Evolutionary conservation across 30 jellyfish, hydroid and myxozoan species (phyloP).

Genomic region (Aurelia aurita): DNA sequence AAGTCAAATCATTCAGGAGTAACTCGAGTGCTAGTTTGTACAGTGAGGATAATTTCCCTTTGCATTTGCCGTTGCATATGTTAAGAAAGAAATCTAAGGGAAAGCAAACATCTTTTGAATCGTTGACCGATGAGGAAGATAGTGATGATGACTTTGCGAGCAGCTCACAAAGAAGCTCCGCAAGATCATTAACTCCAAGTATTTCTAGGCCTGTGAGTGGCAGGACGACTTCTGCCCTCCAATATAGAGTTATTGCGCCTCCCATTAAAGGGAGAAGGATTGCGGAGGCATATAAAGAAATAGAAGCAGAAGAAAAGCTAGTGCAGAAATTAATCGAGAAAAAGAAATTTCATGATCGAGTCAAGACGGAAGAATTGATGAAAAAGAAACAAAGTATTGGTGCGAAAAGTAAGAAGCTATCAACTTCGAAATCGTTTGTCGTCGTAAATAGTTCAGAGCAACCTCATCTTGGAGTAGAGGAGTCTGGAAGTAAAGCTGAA

Average conservation of each 20-base stretch:
- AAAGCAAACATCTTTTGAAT: not conserved
- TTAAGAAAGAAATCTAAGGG: conserved; percentile 26
- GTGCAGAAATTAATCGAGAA: conserved; percentile 43
- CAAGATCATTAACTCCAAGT: not conserved
- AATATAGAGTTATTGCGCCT: conserved; percentile 49
- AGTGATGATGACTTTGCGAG: not conserved
- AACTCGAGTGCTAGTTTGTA: not conserved
- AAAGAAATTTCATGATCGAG: conserved; percentile 50
- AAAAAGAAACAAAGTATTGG: not conserved
- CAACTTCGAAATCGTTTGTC: not conserved
- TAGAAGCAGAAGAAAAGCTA: conserved; percentile 60
- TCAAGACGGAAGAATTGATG: conserved; percentile 25
- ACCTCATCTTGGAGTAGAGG: not conserved
- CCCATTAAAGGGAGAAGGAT: conserved; percentile 67
- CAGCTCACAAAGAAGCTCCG: not conserved
- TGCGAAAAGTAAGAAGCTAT: not conserved
- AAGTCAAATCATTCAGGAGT: not conserved
- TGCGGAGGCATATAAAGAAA: conserved; percentile 49
- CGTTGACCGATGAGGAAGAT: conserved; percentile 12
- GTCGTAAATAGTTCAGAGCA: not conserved
- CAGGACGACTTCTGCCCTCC: not conserved
- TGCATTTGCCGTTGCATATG: conserved; percentile 47
- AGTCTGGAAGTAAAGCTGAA: not conserved
- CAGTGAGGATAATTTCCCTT: conserved; percentile 40
- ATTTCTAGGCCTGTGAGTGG: conserved; percentile 24